Evolutionary conservation across 2,113 vertebrate genomes (phyloP), one percentile per base, ranked within the genome.

Genomic region (Campylomormyrus tamandua): DNA sequence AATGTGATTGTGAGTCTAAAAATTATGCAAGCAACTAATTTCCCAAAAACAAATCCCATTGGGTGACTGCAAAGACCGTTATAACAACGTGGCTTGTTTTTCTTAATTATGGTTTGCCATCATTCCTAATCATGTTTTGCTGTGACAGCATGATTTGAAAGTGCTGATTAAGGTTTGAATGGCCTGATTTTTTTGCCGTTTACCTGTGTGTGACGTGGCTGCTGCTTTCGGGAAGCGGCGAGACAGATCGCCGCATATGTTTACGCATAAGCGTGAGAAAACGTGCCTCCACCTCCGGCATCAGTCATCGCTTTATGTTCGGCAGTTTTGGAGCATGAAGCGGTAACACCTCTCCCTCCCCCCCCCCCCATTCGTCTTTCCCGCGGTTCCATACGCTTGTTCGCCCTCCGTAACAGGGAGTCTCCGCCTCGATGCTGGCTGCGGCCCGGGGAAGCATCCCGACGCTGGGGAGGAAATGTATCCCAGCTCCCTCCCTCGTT

Each of bases 231-330:
- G 83, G 45, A 84, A 24, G 15, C 10, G 8, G 21, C 24, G 45
- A 53, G 49, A 35, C n/a, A 5, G 85, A 52, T 31, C 5, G 15
- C 2, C 45, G 19, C 31, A 35, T 35, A 21, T 42, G 19, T 62
- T 45, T 62, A 49, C 19, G 31, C 10, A 7, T 10, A 35, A 88
- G 17, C 87, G 39, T 88, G 87, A 88, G 87, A 88, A 66, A 66
- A n/a, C 48, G 48, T 19, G 66, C 42, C 31, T 89, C 53, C 85
- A 52, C 88, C 45, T 31, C 89, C 74, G 83, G 56, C 53, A 88
- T 89, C 74, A 87, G 89, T 80, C 90, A 85, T 91, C 89, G 83
- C 21, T 86, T 35, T 48, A 11, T 77, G 56, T 70, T 90, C 77
- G 39, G 48, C 50, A 56, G 89, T 77, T 39, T 90, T 83, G 48